Conservation (phyloP, 2,888 invertebrate genomes). For the Eretmocerus hayati region DNA sequence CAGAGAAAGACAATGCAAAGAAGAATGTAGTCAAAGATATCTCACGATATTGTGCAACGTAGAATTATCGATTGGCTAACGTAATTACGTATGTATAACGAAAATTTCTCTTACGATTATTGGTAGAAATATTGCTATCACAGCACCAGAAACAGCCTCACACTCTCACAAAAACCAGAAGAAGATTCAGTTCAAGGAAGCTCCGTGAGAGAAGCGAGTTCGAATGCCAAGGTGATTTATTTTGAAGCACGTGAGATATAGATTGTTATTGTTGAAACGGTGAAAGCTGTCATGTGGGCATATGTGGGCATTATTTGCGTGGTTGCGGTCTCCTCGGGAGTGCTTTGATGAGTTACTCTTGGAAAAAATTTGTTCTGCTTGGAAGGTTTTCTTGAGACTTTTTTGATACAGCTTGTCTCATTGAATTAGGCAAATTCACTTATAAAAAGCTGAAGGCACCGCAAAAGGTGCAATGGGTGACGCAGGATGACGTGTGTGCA, state of each 20-base stretch:
- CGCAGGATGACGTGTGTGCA: too few species aligned
- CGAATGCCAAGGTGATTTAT: constrained; percentile 24
- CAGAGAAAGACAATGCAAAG: neutral
- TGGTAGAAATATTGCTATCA: neutral
- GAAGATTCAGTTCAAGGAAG: constrained; percentile 20
- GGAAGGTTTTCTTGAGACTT: too few species aligned
- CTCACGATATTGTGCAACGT: constrained; percentile 9
- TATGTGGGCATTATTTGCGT: too few species aligned
- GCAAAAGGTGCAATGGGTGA: too few species aligned
- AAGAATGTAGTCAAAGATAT: neutral
- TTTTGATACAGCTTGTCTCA: too few species aligned
- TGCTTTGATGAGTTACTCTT: too few species aligned
- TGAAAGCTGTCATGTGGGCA: too few species aligned
- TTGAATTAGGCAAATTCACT: too few species aligned
- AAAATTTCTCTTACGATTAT: neutral
- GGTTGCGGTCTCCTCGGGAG: too few species aligned
- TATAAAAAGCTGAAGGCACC: too few species aligned
- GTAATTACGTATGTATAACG: neutral
- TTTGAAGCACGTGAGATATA: constrained; percentile 14
- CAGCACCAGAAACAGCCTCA: neutral
- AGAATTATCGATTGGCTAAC: constrained; percentile 3
- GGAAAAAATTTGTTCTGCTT: too few species aligned
- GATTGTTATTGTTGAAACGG: neutral
- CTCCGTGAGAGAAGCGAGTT: constrained; percentile 10
- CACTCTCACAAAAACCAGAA: neutral